Percentiles rank a stretch among this genome's conserved stretches.
These are phyloP conservation scores for Aquatica leii DNA, from an alignment of 2,888 invertebrate genomes.

Conservation along the genomic window DNA sequence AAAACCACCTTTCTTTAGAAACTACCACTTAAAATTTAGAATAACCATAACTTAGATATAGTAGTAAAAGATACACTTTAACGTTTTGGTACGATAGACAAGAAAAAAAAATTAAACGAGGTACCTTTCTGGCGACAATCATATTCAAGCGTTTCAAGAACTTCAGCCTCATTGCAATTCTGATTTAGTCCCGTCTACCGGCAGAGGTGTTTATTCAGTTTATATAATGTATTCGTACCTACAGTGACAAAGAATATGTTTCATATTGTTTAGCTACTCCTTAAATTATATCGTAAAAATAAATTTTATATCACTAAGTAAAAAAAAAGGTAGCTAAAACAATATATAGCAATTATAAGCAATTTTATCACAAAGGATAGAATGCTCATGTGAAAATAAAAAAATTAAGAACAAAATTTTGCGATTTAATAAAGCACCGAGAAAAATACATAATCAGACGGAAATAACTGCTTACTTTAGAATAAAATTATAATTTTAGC, in stretches of 20 bases:
- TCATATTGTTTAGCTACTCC: neutral
- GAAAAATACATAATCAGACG: too few relatives aligned
- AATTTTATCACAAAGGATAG: too few relatives aligned
- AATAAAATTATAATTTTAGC: too few relatives aligned
- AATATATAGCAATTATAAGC: too few relatives aligned
- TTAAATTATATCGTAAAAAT: neutral
- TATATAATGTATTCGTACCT: constrained; percentile 21
- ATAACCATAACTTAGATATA: constrained; percentile 5
- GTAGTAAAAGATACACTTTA: neutral
- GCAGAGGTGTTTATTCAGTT: constrained; percentile 39
- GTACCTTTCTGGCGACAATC: constrained; percentile 38
- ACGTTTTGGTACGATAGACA: neutral
- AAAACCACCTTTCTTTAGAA: constrained; percentile 21
- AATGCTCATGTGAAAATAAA: too few relatives aligned
- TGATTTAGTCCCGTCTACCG: constrained; percentile 41
- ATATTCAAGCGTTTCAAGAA: constrained; percentile 32
- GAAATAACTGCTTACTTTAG: too few relatives aligned
- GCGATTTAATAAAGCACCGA: too few relatives aligned
- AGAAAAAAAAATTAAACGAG: constrained; percentile 22
- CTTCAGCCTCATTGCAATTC: constrained; percentile 43
- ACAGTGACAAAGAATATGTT: neutral
- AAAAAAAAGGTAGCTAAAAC: too few relatives aligned
- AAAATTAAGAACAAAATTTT: too few relatives aligned
- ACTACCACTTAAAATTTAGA: constrained; percentile 19
- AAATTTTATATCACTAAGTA: too few relatives aligned